Conservation (phyloP, 1,140 invertebrate genomes). For the Spodoptera frugiperda region DNA sequence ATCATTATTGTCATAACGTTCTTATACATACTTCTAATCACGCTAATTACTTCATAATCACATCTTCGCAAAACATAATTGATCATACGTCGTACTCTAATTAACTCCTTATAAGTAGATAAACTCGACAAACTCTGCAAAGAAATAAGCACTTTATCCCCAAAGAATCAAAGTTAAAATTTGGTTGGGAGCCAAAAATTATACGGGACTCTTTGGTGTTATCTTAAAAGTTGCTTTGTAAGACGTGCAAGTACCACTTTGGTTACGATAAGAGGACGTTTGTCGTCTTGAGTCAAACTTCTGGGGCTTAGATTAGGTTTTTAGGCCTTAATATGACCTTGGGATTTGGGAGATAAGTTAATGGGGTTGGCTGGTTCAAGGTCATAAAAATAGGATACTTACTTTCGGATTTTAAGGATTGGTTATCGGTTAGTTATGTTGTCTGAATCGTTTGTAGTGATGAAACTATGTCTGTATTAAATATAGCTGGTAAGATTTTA, state of each 20-base stretch:
- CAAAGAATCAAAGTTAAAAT: not conserved
- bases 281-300: not conserved
- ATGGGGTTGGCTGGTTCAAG: not conserved
- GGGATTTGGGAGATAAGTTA: not conserved
- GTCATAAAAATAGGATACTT: no score
- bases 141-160: not conserved
- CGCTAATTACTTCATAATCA: constrained; percentile 32
- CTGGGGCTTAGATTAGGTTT: constrained; percentile 3
- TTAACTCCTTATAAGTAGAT: constrained; percentile 31
- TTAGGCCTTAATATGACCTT: not conserved
- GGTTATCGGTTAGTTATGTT: no score
- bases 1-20: constrained; percentile 13
- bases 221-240: constrained; percentile 14
- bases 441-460: no score
- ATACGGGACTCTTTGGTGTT: constrained; percentile 8
- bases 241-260: constrained; percentile 6
- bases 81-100: constrained; percentile 27
- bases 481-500: no score
- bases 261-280: constrained; percentile 14
- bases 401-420: no score
- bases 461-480: no score
- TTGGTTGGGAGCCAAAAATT: constrained; percentile 11
- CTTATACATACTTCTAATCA: constrained; percentile 2
- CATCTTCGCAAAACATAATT: constrained; percentile 16
- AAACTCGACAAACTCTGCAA: not conserved